Conservation (phyloP, 1,140 invertebrate genomes). For the Lethrus apterus region DNA sequence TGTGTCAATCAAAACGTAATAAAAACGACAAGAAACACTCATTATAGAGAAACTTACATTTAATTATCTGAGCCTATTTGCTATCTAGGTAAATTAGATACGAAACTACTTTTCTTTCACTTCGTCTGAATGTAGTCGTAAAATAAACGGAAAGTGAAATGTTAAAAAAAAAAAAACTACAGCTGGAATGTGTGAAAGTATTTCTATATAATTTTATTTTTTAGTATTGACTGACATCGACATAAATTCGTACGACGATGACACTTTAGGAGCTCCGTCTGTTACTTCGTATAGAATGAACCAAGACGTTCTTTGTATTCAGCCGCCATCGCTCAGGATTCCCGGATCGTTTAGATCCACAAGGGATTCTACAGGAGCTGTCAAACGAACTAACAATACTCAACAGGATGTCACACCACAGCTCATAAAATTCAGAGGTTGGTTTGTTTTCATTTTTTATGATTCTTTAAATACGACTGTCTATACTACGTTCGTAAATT, state of each 20-base stretch:
- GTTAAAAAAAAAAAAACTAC: background rate
- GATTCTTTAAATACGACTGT: background rate
- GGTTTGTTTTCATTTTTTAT: no score
- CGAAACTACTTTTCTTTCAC: background rate
- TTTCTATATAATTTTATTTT: no score
- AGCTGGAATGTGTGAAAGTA: no score
- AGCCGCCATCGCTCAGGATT: constrained; percentile 32
- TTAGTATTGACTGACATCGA: constrained; percentile 38
- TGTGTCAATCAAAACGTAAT: no score
- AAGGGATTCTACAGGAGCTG: constrained; percentile 22
- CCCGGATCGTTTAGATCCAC: constrained; percentile 32
- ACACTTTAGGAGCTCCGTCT: constrained; percentile 33
- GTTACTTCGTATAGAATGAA: constrained; percentile 36
- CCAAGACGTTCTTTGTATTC: constrained; percentile 34
- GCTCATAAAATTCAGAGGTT: constrained; percentile 20
- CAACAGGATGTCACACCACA: constrained; percentile 13
- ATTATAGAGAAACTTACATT: no score
- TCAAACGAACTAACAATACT: constrained; percentile 12
- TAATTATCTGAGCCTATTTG: no score
- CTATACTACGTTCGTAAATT: background rate
- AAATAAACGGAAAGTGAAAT: background rate
- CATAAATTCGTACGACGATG: constrained; percentile 36
- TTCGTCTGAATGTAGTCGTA: background rate
- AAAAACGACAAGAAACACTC: no score
- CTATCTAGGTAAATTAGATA: no score